A percentile compares a stretch with the other conserved stretches of the same genome.
Evolutionary conservation across 2,113 vertebrate genomes (phyloP).

Genomic region (Catagonus wagneri): DNA sequence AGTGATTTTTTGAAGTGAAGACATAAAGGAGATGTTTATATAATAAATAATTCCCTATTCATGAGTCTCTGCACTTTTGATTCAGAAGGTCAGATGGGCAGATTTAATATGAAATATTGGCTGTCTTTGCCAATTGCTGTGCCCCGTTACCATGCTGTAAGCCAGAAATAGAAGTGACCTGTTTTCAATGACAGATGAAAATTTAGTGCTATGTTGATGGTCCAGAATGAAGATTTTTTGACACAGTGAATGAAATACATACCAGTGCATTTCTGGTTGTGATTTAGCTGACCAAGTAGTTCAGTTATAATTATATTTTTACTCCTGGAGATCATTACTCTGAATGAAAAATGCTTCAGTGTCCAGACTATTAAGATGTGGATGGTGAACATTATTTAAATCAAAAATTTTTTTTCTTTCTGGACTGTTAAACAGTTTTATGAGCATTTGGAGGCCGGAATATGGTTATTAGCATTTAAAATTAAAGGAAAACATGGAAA

Average conservation of each 20-base stretch:
- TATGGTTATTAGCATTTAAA: slow-evolving; percentile 80
- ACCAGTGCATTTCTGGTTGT: slow-evolving; percentile 82
- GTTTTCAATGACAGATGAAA: slow-evolving; percentile 84
- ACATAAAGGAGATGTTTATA: slow-evolving; percentile 54
- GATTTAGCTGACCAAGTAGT: slow-evolving; percentile 84
- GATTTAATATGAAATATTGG: slow-evolving; percentile 77
- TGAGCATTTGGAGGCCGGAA: slow-evolving; percentile 79
- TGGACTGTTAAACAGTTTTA: slow-evolving; percentile 77
- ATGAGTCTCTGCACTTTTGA: slow-evolving; percentile 60
- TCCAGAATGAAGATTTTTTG: slow-evolving; percentile 86
- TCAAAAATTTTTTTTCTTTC: slow-evolving; percentile 77
- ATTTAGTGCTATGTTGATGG: slow-evolving; percentile 86
- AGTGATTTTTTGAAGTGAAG: slow-evolving; percentile 12
- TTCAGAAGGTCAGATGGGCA: slow-evolving; percentile 76
- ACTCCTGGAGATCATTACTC: slow-evolving; percentile 86
- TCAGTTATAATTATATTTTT: slow-evolving; percentile 88
- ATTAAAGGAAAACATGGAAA: slow-evolving; percentile 80
- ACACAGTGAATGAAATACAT: slow-evolving; percentile 83
- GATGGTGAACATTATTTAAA: slow-evolving; percentile 83
- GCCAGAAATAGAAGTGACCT: slow-evolving; percentile 81
- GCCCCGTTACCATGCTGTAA: slow-evolving; percentile 68
- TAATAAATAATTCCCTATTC: slow-evolving; percentile 67
- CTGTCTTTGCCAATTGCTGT: slow-evolving; percentile 63
- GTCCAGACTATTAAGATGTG: slow-evolving; percentile 82
- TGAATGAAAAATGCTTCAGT: slow-evolving; percentile 83